Evolutionary conservation across 1,140 invertebrate species (phyloP).

Genomic region (Heliconius himera): DNA sequence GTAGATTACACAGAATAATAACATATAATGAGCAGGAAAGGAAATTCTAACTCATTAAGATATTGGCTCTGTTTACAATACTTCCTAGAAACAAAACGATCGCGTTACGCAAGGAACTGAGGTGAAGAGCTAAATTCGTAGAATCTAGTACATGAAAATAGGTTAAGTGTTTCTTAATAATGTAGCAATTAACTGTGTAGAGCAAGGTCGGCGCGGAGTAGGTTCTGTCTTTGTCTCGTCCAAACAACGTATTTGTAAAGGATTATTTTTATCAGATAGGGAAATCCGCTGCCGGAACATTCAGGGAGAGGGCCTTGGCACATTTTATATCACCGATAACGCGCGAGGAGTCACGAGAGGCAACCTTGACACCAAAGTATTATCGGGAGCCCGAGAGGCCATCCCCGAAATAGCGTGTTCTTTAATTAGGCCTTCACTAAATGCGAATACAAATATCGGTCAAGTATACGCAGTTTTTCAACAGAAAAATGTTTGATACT

Average conservation of each 20-base stretch:
- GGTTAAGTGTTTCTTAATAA: constrained; percentile 78
- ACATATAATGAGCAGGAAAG: constrained; percentile 37
- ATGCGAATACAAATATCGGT: constrained; percentile 71
- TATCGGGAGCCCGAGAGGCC: constrained; percentile 76
- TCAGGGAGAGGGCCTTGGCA: constrained; percentile 64
- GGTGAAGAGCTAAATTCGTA: constrained; percentile 46
- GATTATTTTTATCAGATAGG: constrained; percentile 57
- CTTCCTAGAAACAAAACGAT: constrained; percentile 47
- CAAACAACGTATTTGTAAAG: constrained; percentile 46
- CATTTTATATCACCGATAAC: constrained; percentile 60
- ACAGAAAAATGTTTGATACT: constrained; percentile 62
- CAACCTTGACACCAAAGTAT: constrained; percentile 77
- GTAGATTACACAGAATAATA: constrained; percentile 31
- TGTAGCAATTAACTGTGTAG: constrained; percentile 68
- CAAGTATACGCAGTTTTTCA: constrained; percentile 66
- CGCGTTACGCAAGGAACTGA: constrained; percentile 48
- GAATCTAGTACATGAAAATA: constrained; percentile 68
- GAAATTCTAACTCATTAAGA: constrained; percentile 41
- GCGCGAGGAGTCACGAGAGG: constrained; percentile 65
- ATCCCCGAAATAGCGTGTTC: constrained; percentile 69
- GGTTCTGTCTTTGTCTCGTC: constrained; percentile 50
- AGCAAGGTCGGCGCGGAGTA: constrained; percentile 64
- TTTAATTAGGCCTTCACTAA: constrained; percentile 60
- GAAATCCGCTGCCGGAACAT: constrained; percentile 65
- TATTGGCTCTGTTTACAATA: constrained; percentile 24